These are phyloP conservation scores for Heliornis fulica DNA, from an alignment of 2,113 vertebrate species.

Conservation along the genomic window DNA sequence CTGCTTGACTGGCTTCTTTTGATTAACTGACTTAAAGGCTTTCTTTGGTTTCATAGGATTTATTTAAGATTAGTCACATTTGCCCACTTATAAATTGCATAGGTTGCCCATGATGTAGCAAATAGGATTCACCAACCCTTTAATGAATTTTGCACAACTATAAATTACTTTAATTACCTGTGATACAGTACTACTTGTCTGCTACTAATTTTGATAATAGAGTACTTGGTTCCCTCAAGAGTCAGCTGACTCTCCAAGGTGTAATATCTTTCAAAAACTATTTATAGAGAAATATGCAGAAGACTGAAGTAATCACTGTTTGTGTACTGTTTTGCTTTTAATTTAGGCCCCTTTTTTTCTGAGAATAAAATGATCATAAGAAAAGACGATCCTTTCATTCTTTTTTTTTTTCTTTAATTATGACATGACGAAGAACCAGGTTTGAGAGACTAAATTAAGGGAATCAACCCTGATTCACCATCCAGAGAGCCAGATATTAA, in stretches of 20 bases:
- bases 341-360: background rate
- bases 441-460: background rate
- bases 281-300: background rate
- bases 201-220: background rate
- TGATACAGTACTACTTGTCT: background rate
- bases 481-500: background rate
- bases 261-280: background rate
- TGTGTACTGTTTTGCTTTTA: background rate
- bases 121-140: background rate
- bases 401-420: background rate
- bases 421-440: background rate
- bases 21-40: slow-evolving; percentile 51
- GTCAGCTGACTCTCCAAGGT: background rate
- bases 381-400: background rate
- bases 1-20: slow-evolving; percentile 25
- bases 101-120: background rate
- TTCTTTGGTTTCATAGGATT: slow-evolving; percentile 36
- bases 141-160: background rate
- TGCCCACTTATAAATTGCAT: background rate
- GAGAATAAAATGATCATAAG: background rate
- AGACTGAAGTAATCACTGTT: background rate
- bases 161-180: slow-evolving; percentile 28
- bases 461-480: background rate
- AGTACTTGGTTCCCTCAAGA: background rate
- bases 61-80: slow-evolving; percentile 37